Percentiles rank a stretch among this genome's conserved stretches.
These are phyloP conservation scores for Megalurothrips usitatus DNA, from an alignment of 2,888 invertebrate genomes.

Conservation along the genomic window DNA sequence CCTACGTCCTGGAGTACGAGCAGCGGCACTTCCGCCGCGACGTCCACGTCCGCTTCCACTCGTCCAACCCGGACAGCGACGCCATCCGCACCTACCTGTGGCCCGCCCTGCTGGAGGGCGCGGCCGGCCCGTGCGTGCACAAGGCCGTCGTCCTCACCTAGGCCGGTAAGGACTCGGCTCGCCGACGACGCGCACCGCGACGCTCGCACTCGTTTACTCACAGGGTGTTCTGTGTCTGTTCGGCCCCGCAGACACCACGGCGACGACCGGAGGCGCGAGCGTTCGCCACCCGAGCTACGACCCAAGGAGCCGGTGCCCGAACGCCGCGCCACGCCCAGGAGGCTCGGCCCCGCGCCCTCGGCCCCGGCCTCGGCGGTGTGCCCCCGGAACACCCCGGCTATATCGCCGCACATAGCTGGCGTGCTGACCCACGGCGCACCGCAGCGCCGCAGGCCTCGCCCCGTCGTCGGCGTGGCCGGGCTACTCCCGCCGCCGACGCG, in stretches of 20 bases:
- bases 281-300: constrained; percentile 7
- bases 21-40: constrained; percentile 61
- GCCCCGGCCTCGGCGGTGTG: neutral
- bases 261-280: neutral
- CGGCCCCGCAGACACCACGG: neutral
- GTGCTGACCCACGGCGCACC: neutral
- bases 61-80: constrained; percentile 68
- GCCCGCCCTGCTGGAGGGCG: constrained; percentile 73
- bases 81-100: constrained; percentile 77
- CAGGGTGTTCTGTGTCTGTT: neutral
- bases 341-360: neutral
- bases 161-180: neutral
- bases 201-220: neutral
- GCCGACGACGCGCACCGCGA: neutral
- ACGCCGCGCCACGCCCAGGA: neutral
- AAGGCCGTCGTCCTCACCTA: constrained; percentile 82
- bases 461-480: neutral
- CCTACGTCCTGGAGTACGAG: constrained; percentile 52
- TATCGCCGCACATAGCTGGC: constrained; percentile 1
- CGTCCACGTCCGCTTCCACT: constrained; percentile 73
- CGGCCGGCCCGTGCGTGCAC: constrained; percentile 68
- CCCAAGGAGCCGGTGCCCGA: constrained; percentile 6
- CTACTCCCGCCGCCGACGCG: too few relatives aligned
- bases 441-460: neutral
- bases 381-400: constrained; percentile 25